These are phyloP conservation scores for Dipus sagitta DNA, from an alignment of 2,797 vertebrate species.

Conservation along the genomic window DNA sequence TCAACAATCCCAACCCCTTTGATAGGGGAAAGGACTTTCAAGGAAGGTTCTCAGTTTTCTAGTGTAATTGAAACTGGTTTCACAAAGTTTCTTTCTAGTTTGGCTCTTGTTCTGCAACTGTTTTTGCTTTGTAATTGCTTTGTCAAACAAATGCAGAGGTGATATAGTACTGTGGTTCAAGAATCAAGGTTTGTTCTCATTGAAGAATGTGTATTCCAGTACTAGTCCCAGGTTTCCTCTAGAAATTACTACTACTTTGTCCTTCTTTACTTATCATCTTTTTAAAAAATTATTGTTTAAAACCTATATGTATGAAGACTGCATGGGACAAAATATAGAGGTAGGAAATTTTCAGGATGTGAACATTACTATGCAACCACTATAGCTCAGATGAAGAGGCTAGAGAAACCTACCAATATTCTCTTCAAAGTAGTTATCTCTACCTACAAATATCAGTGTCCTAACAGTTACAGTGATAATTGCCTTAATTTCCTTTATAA, in stretches of 20 bases:
- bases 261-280: not conserved
- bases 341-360: conserved; percentile 12
- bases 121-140: conserved; percentile 25
- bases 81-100: not conserved
- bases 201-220: not conserved
- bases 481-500: not conserved
- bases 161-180: not conserved
- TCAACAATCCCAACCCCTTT: not conserved
- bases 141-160: not conserved
- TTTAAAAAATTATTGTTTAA: not conserved
- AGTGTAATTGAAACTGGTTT: not conserved
- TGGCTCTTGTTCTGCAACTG: conserved; percentile 4
- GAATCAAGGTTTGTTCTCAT: conserved; percentile 6
- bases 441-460: not conserved
- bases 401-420: not conserved
- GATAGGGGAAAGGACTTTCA: not conserved
- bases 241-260: not conserved
- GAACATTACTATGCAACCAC: not conserved
- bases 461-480: not conserved
- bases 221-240: not conserved
- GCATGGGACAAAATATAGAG: not conserved
- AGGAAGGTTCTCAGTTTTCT: not conserved
- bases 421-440: not conserved
- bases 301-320: not conserved
- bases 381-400: not conserved